Conservation (phyloP, 1,140 invertebrate genomes). For the Delia radicum region DNA sequence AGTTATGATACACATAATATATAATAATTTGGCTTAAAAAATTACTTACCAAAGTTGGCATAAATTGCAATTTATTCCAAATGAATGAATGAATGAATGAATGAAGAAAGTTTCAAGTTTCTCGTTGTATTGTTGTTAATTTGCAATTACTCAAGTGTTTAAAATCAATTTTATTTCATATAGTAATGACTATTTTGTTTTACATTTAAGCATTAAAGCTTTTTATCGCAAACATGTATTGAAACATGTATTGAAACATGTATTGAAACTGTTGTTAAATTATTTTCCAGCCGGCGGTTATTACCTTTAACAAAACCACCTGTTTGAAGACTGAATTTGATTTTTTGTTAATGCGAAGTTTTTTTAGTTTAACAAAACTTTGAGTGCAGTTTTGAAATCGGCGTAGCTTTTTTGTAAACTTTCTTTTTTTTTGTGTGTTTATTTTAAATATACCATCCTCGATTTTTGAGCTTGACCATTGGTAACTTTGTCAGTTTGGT, state of each 20-base stretch:
- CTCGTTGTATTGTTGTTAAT: not conserved
- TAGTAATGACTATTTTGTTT: no score
- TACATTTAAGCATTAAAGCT: no score
- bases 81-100: conserved; percentile 10
- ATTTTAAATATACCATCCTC: not conserved
- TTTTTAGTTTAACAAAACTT: not conserved
- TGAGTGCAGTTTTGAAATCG: not conserved
- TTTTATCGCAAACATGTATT: not conserved
- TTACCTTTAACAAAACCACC: not conserved
- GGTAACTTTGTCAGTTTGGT: not conserved
- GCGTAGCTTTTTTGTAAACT: not conserved
- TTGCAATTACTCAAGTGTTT: not conserved
- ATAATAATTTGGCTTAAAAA: not conserved
- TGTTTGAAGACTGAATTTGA: not conserved
- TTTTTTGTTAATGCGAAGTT: not conserved
- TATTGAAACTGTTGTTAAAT: not conserved
- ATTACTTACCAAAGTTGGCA: conserved; percentile 11
- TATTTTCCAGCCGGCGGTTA: not conserved
- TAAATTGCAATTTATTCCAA: conserved; percentile 7
- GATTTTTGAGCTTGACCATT: not conserved
- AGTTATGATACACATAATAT: not conserved
- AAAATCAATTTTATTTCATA: not conserved
- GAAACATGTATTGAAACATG: not conserved
- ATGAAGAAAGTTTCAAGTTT: conserved; percentile 10
- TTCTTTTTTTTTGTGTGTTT: not conserved